A percentile compares a stretch with the other conserved stretches of the same genome.
Conservation (phyloP, 2,797 vertebrate species). For the Malacoraja senta region DNA sequence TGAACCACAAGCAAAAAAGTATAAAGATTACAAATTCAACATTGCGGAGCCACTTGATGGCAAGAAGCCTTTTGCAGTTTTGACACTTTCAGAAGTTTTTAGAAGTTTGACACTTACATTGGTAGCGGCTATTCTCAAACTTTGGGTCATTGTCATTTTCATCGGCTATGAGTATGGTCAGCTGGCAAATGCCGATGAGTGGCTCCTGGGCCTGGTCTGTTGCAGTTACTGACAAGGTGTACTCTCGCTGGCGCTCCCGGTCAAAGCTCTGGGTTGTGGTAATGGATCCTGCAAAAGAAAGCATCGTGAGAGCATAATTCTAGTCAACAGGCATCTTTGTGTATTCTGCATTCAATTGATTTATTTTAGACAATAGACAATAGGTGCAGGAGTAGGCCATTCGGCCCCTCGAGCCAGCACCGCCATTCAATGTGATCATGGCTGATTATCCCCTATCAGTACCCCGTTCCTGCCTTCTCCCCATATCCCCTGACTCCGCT, state of each 20-base stretch:
- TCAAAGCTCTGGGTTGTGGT: conserved; percentile 68
- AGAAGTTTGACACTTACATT: conserved; percentile 63
- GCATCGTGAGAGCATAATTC: not conserved
- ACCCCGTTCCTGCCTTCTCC: too few species aligned
- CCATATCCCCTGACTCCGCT: too few species aligned
- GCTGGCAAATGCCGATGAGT: conserved; percentile 71
- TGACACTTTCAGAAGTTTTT: too few species aligned
- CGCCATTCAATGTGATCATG: too few species aligned
- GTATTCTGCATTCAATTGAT: not conserved
- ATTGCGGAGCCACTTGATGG: not conserved
- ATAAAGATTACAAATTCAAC: not conserved
- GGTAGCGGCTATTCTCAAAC: conserved; percentile 81
- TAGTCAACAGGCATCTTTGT: not conserved
- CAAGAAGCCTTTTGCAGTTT: too few species aligned
- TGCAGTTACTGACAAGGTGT: conserved; percentile 68
- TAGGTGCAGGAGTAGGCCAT: too few species aligned
- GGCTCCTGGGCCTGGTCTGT: conserved; percentile 76
- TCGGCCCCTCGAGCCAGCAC: too few species aligned
- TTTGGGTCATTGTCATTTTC: conserved; percentile 82
- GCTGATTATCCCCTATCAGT: too few species aligned
- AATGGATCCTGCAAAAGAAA: conserved; percentile 65
- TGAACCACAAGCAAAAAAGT: too few species aligned
- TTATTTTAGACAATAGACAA: too few species aligned
- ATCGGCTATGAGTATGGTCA: conserved; percentile 68
- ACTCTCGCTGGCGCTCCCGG: conserved; percentile 73